Evolutionary conservation across 2,113 vertebrate species (phyloP).

Genomic region (Eublepharis macularius): DNA sequence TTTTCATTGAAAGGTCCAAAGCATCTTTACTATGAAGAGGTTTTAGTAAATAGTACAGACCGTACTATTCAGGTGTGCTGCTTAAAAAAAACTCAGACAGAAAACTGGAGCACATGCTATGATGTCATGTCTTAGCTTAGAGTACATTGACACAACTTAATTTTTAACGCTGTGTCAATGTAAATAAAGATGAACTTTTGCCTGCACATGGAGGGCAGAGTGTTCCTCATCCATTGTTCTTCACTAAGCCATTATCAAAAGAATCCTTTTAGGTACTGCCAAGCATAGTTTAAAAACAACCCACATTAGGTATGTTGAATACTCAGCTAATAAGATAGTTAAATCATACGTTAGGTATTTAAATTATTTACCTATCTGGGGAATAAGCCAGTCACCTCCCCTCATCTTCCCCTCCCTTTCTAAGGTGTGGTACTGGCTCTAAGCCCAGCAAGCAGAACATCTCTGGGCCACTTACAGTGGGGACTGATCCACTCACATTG

Average conservation of each 20-base stretch:
- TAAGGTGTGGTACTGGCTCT: not conserved
- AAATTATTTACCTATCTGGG: not conserved
- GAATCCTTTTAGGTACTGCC: slow-evolving; percentile 12
- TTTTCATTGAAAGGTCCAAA: slow-evolving; percentile 5
- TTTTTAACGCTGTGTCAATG: not conserved
- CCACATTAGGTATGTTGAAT: not conserved
- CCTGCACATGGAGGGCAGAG: not conserved
- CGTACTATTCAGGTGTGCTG: not conserved
- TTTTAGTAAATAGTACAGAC: slow-evolving; percentile 19
- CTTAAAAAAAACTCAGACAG: not conserved
- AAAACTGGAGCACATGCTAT: not conserved
- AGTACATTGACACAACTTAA: not conserved
- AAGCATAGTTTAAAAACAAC: slow-evolving; percentile 4
- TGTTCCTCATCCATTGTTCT: slow-evolving; percentile 17
- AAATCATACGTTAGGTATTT: not conserved
- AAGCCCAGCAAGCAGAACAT: not conserved
- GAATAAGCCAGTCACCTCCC: not conserved
- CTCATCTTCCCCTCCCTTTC: not conserved
- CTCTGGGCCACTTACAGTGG: not conserved
- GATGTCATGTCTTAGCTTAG: not conserved
- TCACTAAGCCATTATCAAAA: slow-evolving; percentile 25
- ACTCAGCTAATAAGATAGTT: not conserved
- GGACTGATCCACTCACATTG: no score
- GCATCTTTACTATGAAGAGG: not conserved
- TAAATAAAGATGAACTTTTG: slow-evolving; percentile 6